These are phyloP conservation scores for Hirudo medicinalis DNA, from an alignment of 1,140 invertebrate genomes.

Conservation along the genomic window DNA sequence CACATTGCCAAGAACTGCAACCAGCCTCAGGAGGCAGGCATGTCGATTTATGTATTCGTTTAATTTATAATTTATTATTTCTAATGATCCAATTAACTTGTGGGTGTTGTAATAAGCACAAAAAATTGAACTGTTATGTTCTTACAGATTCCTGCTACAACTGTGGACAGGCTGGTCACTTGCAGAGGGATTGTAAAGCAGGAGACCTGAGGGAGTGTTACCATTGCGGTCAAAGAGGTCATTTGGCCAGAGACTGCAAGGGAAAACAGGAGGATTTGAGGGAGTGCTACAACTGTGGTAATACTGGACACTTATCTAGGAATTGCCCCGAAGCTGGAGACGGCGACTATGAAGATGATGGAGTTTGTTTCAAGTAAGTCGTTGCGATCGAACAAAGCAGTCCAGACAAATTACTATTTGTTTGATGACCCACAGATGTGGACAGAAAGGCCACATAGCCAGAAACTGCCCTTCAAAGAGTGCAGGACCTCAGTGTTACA, in stretches of 20 bases:
- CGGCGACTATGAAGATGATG: conserved; percentile 16
- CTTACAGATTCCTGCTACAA: conserved; percentile 23
- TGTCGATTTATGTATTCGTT: not conserved
- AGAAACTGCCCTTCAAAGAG: conserved; percentile 19
- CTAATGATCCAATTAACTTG: not conserved
- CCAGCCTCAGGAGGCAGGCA: conserved; percentile 18
- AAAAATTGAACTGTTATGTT: not conserved
- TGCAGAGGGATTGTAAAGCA: conserved; percentile 23
- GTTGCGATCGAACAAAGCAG: too few species aligned
- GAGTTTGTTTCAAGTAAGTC: conserved; percentile 13
- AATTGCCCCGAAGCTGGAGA: conserved; percentile 36
- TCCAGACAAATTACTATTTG: too few species aligned
- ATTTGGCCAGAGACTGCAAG: conserved; percentile 73
- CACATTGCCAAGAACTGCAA: conserved; percentile 73
- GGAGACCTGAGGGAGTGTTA: conserved; percentile 49
- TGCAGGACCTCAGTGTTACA: conserved; percentile 51
- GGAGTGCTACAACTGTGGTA: conserved; percentile 55
- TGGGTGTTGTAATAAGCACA: not conserved
- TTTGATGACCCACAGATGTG: conserved; percentile 4
- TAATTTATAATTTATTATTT: not conserved
- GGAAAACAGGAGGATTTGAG: conserved; percentile 20
- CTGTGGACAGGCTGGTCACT: conserved; percentile 22
- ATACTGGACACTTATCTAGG: conserved; percentile 40
- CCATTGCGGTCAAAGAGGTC: conserved; percentile 71
- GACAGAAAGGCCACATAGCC: conserved; percentile 18